These are phyloP conservation scores for Latrodectus elegans DNA, from an alignment of 2,888 invertebrate genomes.

Conservation along the genomic window DNA sequence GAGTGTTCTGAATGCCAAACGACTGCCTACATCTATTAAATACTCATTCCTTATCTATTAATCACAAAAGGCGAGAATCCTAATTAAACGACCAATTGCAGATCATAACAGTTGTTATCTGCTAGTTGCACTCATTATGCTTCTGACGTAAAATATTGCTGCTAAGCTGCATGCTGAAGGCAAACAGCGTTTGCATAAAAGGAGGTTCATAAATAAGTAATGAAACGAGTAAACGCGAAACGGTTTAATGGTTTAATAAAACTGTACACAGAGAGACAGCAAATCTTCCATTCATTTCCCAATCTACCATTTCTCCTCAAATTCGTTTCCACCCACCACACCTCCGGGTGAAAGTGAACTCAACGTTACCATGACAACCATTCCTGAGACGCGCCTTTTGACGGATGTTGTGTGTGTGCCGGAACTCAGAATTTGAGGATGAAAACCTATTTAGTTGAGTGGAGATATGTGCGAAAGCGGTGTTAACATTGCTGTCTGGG, in stretches of 20 bases:
- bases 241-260: background rate
- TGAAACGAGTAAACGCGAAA: background rate
- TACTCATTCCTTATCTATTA: background rate
- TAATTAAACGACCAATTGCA: background rate
- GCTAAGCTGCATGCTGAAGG: background rate
- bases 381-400: constrained; percentile 43
- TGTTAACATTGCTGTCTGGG: background rate
- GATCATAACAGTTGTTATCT: background rate
- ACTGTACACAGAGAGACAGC: background rate
- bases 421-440: constrained; percentile 11
- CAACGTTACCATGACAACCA: constrained; percentile 22
- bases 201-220: background rate
- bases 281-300: background rate
- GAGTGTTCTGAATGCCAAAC: background rate
- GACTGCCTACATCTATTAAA: background rate
- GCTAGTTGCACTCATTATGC: background rate
- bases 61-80: background rate
- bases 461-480: background rate
- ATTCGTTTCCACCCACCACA: background rate
- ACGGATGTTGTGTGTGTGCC: constrained; percentile 22
- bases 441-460: constrained; percentile 3
- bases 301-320: too few species aligned
- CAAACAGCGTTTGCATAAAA: background rate
- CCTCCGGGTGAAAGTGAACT: constrained; percentile 5
- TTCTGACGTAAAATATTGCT: background rate